These are phyloP conservation scores for Psephotus haematonotus DNA, from an alignment of 2,113 vertebrate species.

Conservation along the genomic window DNA sequence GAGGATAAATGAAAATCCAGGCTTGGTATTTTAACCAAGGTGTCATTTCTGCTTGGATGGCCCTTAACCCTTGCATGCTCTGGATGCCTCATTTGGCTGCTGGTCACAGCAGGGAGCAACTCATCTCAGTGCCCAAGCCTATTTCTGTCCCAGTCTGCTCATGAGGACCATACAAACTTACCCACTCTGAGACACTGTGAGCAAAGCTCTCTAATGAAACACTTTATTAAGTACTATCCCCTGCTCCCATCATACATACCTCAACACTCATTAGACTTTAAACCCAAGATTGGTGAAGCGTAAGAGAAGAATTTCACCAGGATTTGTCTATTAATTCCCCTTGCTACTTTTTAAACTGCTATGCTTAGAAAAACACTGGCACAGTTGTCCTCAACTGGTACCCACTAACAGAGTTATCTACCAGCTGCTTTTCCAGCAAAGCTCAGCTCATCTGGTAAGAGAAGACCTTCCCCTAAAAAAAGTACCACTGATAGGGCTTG, in stretches of 20 bases:
- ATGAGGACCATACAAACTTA: not conserved
- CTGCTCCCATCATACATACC: not conserved
- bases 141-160: not conserved
- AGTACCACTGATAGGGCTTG: not conserved
- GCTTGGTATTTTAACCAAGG: not conserved
- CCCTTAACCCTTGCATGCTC: not conserved
- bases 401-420: conserved; percentile 35
- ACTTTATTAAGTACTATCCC: not conserved
- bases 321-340: conserved; percentile 56
- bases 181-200: not conserved
- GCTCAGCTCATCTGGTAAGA: not conserved
- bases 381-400: conserved; percentile 14
- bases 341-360: conserved; percentile 13
- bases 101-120: not conserved
- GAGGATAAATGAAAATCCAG: conserved; percentile 1
- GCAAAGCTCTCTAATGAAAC: not conserved
- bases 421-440: conserved; percentile 20
- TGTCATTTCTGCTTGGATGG: not conserved
- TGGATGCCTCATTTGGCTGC: not conserved
- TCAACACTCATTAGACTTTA: not conserved
- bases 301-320: conserved; percentile 18
- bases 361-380: not conserved
- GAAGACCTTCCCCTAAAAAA: not conserved
- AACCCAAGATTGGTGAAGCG: not conserved
- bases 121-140: not conserved